phyloP scores from a whole-genome alignment of 2,113 vertebrate species.

The Dasyornis broadbenti region DNA sequence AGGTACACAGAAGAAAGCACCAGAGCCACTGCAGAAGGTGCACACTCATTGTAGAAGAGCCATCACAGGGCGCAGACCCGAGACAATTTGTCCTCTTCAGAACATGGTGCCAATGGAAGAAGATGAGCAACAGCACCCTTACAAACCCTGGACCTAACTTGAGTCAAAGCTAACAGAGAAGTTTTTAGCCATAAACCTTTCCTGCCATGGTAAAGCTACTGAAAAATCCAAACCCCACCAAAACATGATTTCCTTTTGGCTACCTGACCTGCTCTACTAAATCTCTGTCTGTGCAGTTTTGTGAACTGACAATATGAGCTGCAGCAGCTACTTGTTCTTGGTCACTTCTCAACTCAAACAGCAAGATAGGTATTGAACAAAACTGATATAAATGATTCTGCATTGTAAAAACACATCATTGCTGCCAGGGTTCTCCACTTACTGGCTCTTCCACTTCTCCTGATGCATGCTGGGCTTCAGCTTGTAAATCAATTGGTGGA shows the following conservation, averaged over 20 bases:
- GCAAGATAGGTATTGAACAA: not conserved
- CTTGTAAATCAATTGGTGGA: conserved; percentile 95
- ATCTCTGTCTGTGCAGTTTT: not conserved
- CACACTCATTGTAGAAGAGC: not conserved
- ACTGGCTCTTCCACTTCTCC: conserved; percentile 98
- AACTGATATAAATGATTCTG: not conserved
- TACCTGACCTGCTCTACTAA: not conserved
- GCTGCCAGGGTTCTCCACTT: conserved; percentile 27
- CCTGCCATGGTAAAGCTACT: not conserved
- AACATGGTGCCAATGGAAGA: not conserved
- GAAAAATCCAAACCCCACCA: not conserved
- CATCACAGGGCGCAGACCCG: accelerated
- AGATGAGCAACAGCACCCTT: not conserved
- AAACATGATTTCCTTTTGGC: not conserved
- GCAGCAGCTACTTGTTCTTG: not conserved
- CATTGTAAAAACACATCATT: not conserved
- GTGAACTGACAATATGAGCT: not conserved
- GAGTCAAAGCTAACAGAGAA: not conserved
- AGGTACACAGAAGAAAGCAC: not conserved
- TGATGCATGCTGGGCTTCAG: conserved; percentile 95
- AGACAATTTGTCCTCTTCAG: not conserved
- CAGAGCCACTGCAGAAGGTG: not conserved
- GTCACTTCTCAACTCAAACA: not conserved
- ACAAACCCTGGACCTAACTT: not conserved
- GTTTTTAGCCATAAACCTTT: not conserved